Evolutionary conservation across 2,888 invertebrate species (phyloP).

Genomic region (Hetaerina titia): DNA sequence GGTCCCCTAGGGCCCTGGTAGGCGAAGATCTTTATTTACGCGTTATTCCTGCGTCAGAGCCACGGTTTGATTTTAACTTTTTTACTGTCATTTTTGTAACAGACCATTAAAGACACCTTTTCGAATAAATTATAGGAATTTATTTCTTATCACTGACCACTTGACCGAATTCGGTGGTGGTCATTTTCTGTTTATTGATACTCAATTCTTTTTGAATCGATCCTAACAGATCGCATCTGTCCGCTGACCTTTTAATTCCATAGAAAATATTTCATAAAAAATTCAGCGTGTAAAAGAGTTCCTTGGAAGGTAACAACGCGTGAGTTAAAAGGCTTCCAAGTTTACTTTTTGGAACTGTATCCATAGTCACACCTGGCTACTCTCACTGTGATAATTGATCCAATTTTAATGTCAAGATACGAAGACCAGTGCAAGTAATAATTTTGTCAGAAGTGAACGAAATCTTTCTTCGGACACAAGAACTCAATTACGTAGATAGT

Average conservation of each 20-base stretch:
- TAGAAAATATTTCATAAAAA: background rate
- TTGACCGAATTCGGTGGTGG: constrained; percentile 34
- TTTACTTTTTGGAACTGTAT: no score
- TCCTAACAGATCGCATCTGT: constrained; percentile 32
- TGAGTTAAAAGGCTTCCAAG: no score
- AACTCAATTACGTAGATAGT: no score
- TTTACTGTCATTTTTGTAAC: constrained; percentile 31
- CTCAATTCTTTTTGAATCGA: background rate
- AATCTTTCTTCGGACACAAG: no score
- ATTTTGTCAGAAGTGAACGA: no score
- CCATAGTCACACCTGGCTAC: no score
- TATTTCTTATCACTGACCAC: constrained; percentile 23
- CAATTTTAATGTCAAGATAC: no score
- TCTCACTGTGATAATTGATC: no score
- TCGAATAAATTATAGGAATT: constrained; percentile 64
- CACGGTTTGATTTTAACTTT: background rate
- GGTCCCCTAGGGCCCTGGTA: background rate
- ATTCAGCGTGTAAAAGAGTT: background rate
- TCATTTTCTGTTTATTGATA: constrained; percentile 52
- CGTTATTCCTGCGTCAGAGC: background rate
- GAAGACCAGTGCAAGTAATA: no score
- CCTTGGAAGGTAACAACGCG: no score
- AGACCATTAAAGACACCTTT: constrained; percentile 55
- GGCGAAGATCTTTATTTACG: background rate
- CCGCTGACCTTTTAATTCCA: constrained; percentile 56